A percentile compares a stretch with the other conserved stretches of the same genome.
These are phyloP conservation scores for Calyptomena viridis DNA, from an alignment of 2,113 vertebrate genomes.

Conservation along the genomic window DNA sequence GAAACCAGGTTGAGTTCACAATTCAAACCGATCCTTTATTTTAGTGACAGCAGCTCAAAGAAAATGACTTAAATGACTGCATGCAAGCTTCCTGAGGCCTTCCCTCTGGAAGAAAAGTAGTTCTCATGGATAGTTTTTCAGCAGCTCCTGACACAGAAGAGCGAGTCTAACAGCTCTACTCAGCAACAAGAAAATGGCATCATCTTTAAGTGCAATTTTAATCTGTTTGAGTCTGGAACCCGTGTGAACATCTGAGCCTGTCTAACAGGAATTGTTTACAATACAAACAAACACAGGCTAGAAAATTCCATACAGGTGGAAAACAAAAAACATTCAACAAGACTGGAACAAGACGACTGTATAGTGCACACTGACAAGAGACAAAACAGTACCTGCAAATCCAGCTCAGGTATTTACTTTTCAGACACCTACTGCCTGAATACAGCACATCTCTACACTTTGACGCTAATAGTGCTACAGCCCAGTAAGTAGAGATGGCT, in stretches of 20 bases:
- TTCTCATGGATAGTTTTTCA: not conserved
- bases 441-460: not conserved
- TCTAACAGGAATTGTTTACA: not conserved
- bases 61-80: not conserved
- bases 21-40: not conserved
- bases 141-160: not conserved
- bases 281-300: not conserved
- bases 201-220: not conserved
- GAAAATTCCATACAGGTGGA: not conserved
- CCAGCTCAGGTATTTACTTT: not conserved
- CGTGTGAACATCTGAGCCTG: not conserved
- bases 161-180: not conserved
- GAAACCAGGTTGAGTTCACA: not conserved
- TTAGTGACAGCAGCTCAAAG: not conserved
- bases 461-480: not conserved
- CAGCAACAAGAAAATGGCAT: not conserved
- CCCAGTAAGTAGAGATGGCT: not conserved
- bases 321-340: not conserved
- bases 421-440: not conserved
- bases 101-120: not conserved
- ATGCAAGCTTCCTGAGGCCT: not conserved
- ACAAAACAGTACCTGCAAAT: not conserved
- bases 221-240: not conserved
- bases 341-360: not conserved
- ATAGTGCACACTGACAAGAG: not conserved